Conservation (phyloP, 2,888 invertebrate genomes). For the Aphodius granarius region DNA sequence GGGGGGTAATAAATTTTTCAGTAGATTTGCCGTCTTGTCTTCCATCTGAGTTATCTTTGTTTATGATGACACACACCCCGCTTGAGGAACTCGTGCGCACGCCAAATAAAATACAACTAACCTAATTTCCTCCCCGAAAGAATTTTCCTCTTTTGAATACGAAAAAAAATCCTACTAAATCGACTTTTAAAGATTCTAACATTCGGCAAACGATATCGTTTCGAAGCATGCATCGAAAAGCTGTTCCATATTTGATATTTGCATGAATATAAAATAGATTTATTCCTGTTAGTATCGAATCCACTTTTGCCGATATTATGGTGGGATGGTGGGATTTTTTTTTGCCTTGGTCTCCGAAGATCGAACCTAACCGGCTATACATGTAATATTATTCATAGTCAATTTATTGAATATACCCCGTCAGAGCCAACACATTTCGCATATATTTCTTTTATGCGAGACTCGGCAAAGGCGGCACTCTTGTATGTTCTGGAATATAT, state of each 20-base stretch:
- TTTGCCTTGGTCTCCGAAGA: background rate
- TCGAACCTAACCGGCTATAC: conserved; percentile 12
- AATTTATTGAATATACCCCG: conserved; percentile 17
- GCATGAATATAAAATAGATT: conserved; percentile 8
- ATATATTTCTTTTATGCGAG: background rate
- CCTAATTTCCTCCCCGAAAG: background rate
- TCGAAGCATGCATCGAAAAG: background rate
- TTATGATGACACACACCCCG: background rate
- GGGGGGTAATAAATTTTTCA: background rate
- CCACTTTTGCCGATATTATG: background rate
- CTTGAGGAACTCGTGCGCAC: background rate
- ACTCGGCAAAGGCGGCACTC: too few species aligned
- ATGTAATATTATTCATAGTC: conserved; percentile 24
- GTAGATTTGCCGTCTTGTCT: background rate
- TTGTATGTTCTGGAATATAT: background rate
- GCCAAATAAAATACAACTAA: background rate
- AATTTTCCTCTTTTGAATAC: background rate
- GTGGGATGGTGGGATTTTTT: background rate
- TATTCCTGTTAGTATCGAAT: background rate
- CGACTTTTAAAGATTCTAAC: background rate
- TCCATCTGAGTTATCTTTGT: background rate
- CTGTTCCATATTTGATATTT: conserved; percentile 6
- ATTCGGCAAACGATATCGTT: background rate
- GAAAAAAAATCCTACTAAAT: background rate
- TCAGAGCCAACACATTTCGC: background rate